Base-by-base conservation (phyloP, 1,140 invertebrate species). In the Magallana ariakensis region DNA sequence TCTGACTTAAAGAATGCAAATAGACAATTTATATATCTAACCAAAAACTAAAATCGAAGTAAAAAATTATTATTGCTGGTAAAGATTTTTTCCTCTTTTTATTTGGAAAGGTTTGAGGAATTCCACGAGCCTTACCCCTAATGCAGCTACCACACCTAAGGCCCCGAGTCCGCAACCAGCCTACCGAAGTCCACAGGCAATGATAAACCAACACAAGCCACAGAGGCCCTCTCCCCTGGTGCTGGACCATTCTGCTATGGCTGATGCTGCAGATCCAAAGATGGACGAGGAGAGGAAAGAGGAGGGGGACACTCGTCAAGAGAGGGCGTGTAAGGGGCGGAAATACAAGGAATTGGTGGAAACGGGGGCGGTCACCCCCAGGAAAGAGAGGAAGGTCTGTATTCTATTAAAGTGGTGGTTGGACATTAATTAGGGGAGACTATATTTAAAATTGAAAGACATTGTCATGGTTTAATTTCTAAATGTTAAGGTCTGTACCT, bases 291-390 rank as follows among this genome's bases (percentile, higher is more conserved):
- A 81, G 13, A 83, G 87, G 22, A 57, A 83, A 7, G 60, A 84
- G 0, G 87, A 89, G 9, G 80, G 86, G 13, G 80, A 60, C 16
- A 89, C 89, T 33, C 66, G 66, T 22, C 66, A 75, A 55, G 91
- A 93, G 88, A 90, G 92, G 54, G 58, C 90, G 3, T 91, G 90
- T 57, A 93, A 92, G 85, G 92, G 91, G 11, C 90, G 92, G 75
- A 87, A 90, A 58, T 92, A 92, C 62, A 91, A 90, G 57, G 91
- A 93, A 33, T 60, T 91, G 6, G 89, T 91, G 0, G 91, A 90
- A 62, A 75, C 88, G 84, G 84, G 90, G 89, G 22, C 82, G 88
- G 10, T 90, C 87, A 70, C 54, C 81, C 7, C 89, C 46, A 91
- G 89, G 58, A 89, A 88, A 84, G 91, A 93, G 33, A 90, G 90